Conservation (phyloP, 2,797 vertebrate species). For the Cryptoblepharus egeriae region DNA sequence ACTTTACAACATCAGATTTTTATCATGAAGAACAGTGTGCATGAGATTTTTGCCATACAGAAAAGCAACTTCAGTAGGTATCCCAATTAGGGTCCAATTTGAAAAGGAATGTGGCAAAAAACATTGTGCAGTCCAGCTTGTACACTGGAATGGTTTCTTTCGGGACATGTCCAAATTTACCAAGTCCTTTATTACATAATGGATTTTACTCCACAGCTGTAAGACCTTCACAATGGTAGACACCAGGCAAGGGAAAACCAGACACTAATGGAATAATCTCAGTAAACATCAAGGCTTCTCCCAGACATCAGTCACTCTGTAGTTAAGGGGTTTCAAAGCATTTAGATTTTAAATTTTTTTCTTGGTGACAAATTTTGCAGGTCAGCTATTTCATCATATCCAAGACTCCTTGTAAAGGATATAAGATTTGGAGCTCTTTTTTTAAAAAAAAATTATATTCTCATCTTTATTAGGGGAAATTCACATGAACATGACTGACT, state of each 20-base stretch:
- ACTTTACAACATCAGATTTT: no score
- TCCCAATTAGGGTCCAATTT: slow-evolving; percentile 18
- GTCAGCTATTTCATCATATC: slow-evolving; percentile 15
- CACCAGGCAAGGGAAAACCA: slow-evolving; percentile 59
- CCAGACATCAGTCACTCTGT: slow-evolving; percentile 53
- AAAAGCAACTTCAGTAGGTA: background rate
- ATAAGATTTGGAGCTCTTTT: slow-evolving; percentile 5
- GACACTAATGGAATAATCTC: slow-evolving; percentile 68
- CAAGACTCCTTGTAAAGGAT: slow-evolving; percentile 23
- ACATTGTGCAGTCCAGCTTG: slow-evolving; percentile 47
- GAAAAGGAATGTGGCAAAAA: slow-evolving; percentile 21
- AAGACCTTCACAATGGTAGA: slow-evolving; percentile 62
- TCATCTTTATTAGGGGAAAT: background rate
- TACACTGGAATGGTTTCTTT: slow-evolving; percentile 41
- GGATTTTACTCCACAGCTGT: slow-evolving; percentile 49
- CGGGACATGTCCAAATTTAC: slow-evolving; percentile 44
- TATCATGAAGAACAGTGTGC: no score
- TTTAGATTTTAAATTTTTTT: slow-evolving; percentile 52
- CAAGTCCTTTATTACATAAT: slow-evolving; percentile 37
- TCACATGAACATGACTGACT: slow-evolving; percentile 18
- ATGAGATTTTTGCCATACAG: no score
- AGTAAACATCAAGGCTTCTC: slow-evolving; percentile 48
- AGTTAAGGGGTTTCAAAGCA: slow-evolving; percentile 37
- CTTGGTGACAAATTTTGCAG: slow-evolving; percentile 37
- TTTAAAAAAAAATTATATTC: no score